Evolutionary conservation across 2,113 vertebrate genomes (phyloP).

Genomic region (Stercorarius parasiticus): DNA sequence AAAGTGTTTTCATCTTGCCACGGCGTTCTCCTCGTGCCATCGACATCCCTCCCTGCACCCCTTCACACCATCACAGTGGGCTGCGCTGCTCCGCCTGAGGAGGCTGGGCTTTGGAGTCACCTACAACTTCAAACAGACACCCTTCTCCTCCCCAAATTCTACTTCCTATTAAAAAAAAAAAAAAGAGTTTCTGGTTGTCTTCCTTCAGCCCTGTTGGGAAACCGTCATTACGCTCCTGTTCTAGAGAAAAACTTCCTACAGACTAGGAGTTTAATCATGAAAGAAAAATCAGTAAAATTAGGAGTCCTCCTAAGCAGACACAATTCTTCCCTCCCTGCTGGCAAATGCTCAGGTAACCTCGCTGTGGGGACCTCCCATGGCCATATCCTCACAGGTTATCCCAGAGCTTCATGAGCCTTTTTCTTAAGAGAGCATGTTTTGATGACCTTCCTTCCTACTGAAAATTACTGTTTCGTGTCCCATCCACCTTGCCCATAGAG

Average conservation of each 20-base stretch:
- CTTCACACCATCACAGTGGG: not conserved
- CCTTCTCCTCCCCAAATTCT: fast-evolving
- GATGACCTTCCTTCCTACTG: not conserved
- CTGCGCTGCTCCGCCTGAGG: fast-evolving
- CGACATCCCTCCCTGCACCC: not conserved
- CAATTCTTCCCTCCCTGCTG: not conserved
- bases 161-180: not conserved
- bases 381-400: not conserved
- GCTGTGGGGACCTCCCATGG: fast-evolving
- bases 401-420: not conserved
- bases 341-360: not conserved
- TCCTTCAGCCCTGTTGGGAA: not conserved
- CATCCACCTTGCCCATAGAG: not conserved
- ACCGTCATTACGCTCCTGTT: not conserved
- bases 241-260: not conserved
- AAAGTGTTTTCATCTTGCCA: not conserved
- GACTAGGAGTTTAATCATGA: not conserved
- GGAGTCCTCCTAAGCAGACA: not conserved
- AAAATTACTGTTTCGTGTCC: not conserved
- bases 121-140: not conserved
- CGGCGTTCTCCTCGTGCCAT: fast-evolving
- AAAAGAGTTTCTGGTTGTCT: not conserved
- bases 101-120: not conserved
- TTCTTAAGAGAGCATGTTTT: not conserved
- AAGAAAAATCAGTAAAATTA: not conserved